Evolutionary conservation across 1,140 invertebrate species (phyloP).

Genomic region (Acromyrmex echinatior): DNA sequence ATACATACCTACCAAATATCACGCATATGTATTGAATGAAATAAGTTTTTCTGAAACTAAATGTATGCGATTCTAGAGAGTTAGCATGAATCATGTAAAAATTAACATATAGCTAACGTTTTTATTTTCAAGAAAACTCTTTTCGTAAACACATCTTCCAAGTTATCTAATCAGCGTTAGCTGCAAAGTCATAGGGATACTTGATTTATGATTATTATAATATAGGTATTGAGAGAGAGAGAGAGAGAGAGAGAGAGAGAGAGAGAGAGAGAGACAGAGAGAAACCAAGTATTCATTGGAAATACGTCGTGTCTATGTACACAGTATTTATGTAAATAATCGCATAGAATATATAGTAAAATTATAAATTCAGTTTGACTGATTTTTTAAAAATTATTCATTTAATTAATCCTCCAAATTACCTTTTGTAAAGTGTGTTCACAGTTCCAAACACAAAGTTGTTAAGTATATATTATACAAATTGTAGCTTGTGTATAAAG

Average conservation of each 20-base stretch:
- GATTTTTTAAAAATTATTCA: constrained; percentile 79
- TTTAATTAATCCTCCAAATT: constrained; percentile 71
- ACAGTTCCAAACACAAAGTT: constrained; percentile 74
- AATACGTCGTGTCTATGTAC: constrained; percentile 74
- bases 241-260: too few species aligned
- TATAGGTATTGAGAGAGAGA: constrained; percentile 54
- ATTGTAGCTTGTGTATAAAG: constrained; percentile 81
- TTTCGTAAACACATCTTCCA: constrained; percentile 12
- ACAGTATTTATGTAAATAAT: constrained; percentile 82
- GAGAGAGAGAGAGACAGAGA: too few species aligned
- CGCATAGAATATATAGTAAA: constrained; percentile 75
- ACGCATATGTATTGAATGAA: constrained; percentile 37
- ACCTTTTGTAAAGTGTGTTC: constrained; percentile 70
- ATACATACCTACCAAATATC: constrained; percentile 47
- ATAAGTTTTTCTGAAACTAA: constrained; percentile 11
- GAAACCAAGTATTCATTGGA: constrained; percentile 62
- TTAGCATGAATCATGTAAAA: constrained; percentile 33
- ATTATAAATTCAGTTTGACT: constrained; percentile 77
- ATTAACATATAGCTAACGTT: constrained; percentile 22
- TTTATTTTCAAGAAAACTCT: constrained; percentile 7
- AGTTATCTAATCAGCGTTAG: constrained; percentile 41
- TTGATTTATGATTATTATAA: constrained; percentile 49
- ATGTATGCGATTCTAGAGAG: constrained; percentile 30
- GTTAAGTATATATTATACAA: constrained; percentile 76
- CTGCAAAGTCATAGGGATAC: constrained; percentile 54